Evolutionary conservation across 2,113 vertebrate species (phyloP).

Genomic region (Orthonyx spaldingii): DNA sequence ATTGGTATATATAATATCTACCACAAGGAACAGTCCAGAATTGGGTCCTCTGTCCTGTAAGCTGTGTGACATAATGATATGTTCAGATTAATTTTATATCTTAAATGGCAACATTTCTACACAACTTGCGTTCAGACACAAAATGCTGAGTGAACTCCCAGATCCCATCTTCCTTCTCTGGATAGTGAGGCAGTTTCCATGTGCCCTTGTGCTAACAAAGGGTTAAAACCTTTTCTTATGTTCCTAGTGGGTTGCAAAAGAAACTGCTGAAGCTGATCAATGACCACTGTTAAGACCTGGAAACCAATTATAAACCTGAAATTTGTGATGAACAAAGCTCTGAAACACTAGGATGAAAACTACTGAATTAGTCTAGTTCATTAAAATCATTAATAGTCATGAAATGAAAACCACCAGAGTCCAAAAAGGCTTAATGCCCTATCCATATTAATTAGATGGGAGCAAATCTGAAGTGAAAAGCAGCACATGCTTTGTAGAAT

Average conservation of each 20-base stretch:
- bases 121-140: neutral
- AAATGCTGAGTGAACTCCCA: neutral
- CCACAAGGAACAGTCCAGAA: neutral
- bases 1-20: neutral
- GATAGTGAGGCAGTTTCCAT: neutral
- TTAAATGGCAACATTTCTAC: neutral
- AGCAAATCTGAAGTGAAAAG: slow-evolving; percentile 95
- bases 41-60: neutral
- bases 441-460: slow-evolving; percentile 99
- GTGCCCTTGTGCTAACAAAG: slow-evolving; percentile 34
- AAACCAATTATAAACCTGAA: slow-evolving; percentile 87
- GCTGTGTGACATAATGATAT: neutral
- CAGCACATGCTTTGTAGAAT: slow-evolving; percentile 87
- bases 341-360: slow-evolving; percentile 91
- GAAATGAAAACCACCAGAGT: slow-evolving; percentile 98
- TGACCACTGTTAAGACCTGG: slow-evolving; percentile 83
- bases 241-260: slow-evolving; percentile 73
- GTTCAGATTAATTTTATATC: neutral
- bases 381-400: slow-evolving; percentile 99
- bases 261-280: slow-evolving; percentile 83
- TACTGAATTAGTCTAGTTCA: slow-evolving; percentile 99
- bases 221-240: slow-evolving; percentile 73
- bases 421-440: slow-evolving; percentile 98
- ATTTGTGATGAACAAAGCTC: slow-evolving; percentile 89
- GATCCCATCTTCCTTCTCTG: neutral